Evolutionary conservation across 2,797 vertebrate genomes (phyloP).

Genomic region (Yasuhikotakia modesta): DNA sequence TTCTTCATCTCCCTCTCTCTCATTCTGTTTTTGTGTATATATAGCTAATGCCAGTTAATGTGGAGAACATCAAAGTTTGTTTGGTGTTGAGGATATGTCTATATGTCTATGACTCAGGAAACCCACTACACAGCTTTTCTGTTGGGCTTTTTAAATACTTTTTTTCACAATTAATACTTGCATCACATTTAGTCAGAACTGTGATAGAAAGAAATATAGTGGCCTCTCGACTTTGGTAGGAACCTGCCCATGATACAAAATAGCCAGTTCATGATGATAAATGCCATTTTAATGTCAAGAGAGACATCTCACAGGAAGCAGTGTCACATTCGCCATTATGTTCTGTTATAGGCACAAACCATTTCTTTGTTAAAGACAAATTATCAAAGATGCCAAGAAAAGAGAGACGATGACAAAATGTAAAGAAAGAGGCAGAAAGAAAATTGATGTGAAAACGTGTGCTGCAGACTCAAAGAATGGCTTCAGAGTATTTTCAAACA

Average conservation of each 20-base stretch:
- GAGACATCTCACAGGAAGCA: background rate
- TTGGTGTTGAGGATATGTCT: no score
- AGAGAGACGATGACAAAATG: background rate
- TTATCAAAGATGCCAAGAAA: constrained; percentile 9
- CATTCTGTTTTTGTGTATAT: no score
- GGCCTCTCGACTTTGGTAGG: background rate
- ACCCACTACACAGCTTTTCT: background rate
- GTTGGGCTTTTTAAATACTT: background rate
- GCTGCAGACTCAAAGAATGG: background rate
- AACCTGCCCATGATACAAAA: background rate
- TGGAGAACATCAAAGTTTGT: no score
- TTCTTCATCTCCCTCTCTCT: background rate
- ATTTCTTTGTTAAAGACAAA: constrained; percentile 8
- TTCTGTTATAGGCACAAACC: background rate
- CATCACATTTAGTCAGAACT: background rate
- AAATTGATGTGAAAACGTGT: background rate
- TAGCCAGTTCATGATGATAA: background rate
- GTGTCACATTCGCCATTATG: background rate
- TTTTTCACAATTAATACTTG: background rate
- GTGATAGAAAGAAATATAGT: background rate
- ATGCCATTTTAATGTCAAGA: background rate
- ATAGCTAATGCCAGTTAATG: no score
- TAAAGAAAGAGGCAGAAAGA: background rate
- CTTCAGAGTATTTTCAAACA: background rate
- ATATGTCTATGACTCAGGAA: background rate